Conservation (phyloP, 1,140 invertebrate genomes). For the Arion vulgaris region DNA sequence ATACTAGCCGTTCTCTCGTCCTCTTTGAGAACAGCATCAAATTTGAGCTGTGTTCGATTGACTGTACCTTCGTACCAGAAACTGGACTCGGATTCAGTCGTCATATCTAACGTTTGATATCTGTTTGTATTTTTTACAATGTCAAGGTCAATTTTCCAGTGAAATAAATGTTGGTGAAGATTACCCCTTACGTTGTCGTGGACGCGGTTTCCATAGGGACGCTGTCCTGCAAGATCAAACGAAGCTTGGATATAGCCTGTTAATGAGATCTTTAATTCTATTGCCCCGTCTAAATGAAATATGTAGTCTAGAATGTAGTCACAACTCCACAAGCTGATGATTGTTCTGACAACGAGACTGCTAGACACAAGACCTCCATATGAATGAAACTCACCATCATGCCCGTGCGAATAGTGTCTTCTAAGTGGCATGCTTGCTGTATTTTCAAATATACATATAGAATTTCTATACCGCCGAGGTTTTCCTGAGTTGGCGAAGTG, state of each 20-base stretch:
- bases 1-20: slow-evolving; percentile 51
- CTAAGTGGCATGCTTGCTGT: slow-evolving; percentile 60
- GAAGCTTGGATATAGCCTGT: slow-evolving; percentile 59
- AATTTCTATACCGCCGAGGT: slow-evolving; percentile 51
- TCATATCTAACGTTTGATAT: slow-evolving; percentile 60
- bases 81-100: slow-evolving; percentile 43
- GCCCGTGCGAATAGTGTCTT: slow-evolving; percentile 55
- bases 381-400: slow-evolving; percentile 38
- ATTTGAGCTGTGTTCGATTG: slow-evolving; percentile 55
- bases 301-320: slow-evolving; percentile 71
- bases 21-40: slow-evolving; percentile 44
- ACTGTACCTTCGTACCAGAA: slow-evolving; percentile 48
- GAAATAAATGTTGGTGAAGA: slow-evolving; percentile 65
- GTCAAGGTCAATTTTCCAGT: slow-evolving; percentile 66
- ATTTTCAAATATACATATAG: slow-evolving; percentile 68
- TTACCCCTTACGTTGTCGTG: slow-evolving; percentile 55
- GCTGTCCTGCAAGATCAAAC: slow-evolving; percentile 37
- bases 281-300: slow-evolving; percentile 66
- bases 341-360: slow-evolving; percentile 62
- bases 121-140: slow-evolving; percentile 58
- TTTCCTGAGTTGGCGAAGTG: slow-evolving; percentile 52
- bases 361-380: slow-evolving; percentile 63
- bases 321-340: slow-evolving; percentile 62
- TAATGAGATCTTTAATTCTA: slow-evolving; percentile 59
- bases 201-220: slow-evolving; percentile 52